Evolutionary conservation across 2,888 invertebrate genomes (phyloP), one percentile per base, ranked within the genome.

Genomic region (Phaonia tiefii): DNA sequence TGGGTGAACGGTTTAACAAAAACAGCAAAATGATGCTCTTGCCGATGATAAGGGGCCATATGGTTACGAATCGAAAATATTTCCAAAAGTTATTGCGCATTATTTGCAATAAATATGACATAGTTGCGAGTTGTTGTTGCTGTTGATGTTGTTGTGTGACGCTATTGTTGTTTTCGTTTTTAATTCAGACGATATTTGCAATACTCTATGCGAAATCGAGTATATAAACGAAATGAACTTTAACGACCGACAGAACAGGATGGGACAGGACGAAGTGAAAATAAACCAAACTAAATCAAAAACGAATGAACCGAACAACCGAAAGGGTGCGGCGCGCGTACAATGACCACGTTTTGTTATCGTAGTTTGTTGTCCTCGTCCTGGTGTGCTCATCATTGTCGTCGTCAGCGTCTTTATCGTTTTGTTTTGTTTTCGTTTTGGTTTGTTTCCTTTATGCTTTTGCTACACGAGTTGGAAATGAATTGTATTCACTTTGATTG

Each of bases 311-410:
- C 1, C 8, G 20, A 22, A 25, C 54, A 4, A 75, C 26, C 56
- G 42, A 49, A 76, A 72, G 58, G 71, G 71, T 58, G 76, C 71
- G 65, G 65, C 58, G 71, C 65, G 65, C 58, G 71, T 71, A 49
- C 71, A 66, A 71, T 66, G 76, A 71, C 65, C 66, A 51, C 65
- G 66, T 71, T 66, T 65, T 15, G 56, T 56, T 25, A 54, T 54
- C 51, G 51, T 5, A 7, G 22, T 22, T 51, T 51, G 17, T 51
- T 25, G 54, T 54, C 13, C 5, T 49, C 10, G 49, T 26, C 31
- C 25, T 26, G 25, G 15, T 66, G 22, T 56, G 5, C 11, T 26
- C 56, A 25, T 26, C 13, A 25, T 26, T 56, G 26, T 7, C 25
- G 56, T 26, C 56, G 25, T 25, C 8, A 25, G 15, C 5, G 56